Evolutionary conservation across 2,113 vertebrate species (phyloP).

Genomic region (Aptenodytes forsteri): DNA sequence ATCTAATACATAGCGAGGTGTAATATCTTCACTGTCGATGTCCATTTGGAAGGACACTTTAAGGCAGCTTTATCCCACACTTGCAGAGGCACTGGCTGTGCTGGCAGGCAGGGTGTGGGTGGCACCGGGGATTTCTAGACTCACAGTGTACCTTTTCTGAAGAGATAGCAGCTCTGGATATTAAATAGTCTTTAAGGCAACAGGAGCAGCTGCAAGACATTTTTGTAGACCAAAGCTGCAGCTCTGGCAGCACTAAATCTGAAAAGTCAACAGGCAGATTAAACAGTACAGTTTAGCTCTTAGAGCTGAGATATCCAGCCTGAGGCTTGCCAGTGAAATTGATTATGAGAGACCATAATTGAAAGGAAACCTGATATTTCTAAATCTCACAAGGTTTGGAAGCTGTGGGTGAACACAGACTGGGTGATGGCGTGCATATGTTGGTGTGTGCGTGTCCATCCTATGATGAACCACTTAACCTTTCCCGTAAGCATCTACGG

Average conservation of each 20-base stretch:
- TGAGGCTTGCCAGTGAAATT: not conserved
- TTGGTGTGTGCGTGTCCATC: not conserved
- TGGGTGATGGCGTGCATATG: not conserved
- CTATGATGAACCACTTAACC: not conserved
- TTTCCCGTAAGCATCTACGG: not conserved
- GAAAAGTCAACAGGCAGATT: constrained; percentile 13
- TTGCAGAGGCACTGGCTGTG: not conserved
- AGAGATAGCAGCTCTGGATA: not conserved
- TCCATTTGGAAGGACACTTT: not conserved
- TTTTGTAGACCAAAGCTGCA: not conserved
- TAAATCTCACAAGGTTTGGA: not conserved
- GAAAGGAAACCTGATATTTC: not conserved
- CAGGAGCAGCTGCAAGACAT: not conserved
- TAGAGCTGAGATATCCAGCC: not conserved
- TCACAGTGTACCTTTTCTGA: not conserved
- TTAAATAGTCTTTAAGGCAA: not conserved
- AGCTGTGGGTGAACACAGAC: not conserved
- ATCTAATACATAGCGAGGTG: accelerated
- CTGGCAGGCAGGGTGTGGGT: not conserved
- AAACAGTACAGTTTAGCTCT: not conserved
- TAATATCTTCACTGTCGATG: not conserved
- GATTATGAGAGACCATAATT: not conserved
- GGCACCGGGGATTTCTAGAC: not conserved
- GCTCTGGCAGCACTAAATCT: not conserved
- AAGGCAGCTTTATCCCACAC: not conserved